These are phyloP conservation scores for Pseudorhombus dupliciocellatus DNA, from an alignment of 2,113 vertebrate genomes.

Conservation along the genomic window DNA sequence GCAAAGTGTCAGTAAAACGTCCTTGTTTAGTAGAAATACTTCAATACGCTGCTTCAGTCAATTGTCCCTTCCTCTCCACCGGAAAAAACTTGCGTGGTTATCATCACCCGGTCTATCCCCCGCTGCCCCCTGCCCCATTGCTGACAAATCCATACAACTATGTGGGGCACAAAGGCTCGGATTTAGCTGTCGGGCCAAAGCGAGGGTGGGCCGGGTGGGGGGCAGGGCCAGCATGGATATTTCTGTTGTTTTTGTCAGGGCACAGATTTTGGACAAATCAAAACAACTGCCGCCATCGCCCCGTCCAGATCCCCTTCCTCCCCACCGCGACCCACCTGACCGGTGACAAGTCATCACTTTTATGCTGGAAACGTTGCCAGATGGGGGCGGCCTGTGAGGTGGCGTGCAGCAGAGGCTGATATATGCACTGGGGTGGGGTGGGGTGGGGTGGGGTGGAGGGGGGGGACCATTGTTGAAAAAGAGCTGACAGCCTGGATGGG, in stretches of 20 bases:
- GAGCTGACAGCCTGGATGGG: constrained; percentile 65
- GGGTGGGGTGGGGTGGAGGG: neutral
- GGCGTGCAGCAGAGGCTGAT: constrained; percentile 16
- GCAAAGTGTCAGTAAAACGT: neutral
- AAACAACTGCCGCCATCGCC: constrained; percentile 62
- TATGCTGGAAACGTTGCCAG: constrained; percentile 63
- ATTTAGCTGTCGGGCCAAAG: constrained; percentile 72
- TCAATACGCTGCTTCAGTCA: constrained; percentile 24
- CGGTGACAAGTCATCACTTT: constrained; percentile 75
- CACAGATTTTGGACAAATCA: constrained; percentile 73
- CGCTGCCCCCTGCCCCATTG: constrained; percentile 48
- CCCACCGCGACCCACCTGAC: constrained; percentile 48
- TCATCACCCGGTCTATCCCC: constrained; percentile 46
- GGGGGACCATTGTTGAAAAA: constrained; percentile 63
- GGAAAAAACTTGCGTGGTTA: constrained; percentile 63
- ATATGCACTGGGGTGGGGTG: constrained; percentile 1
- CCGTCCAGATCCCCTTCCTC: constrained; percentile 19
- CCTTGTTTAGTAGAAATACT: constrained; percentile 25
- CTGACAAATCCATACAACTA: constrained; percentile 79
- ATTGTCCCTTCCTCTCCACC: constrained; percentile 39
- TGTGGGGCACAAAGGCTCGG: constrained; percentile 78
- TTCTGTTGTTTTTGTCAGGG: constrained; percentile 73
- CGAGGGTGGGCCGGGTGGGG: constrained; percentile 47
- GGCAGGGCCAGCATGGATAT: constrained; percentile 55
- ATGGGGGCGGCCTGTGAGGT: constrained; percentile 25